Conservation (phyloP, 2,113 vertebrate genomes). For the Willisornis vidua region DNA sequence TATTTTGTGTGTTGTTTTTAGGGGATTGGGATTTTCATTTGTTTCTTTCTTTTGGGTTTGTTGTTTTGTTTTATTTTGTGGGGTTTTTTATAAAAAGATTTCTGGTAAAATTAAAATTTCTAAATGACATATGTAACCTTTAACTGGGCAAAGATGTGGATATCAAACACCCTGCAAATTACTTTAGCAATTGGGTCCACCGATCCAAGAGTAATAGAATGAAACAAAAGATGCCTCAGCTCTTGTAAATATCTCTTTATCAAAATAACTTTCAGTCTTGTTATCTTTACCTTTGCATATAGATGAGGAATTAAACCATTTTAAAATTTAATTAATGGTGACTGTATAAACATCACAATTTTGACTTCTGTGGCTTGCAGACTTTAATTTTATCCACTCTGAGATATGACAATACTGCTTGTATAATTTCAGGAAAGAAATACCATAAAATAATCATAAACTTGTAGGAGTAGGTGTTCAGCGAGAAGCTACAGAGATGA, state of each 20-base stretch:
- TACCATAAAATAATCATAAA: not conserved
- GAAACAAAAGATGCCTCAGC: not conserved
- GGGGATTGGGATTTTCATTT: fast-evolving
- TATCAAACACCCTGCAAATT: not conserved
- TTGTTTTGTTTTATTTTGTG: not conserved
- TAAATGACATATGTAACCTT: not conserved
- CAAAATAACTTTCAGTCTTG: not conserved
- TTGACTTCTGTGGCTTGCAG: not conserved
- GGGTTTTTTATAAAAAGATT: not conserved
- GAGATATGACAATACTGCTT: not conserved
- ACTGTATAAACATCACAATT: not conserved
- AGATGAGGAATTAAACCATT: not conserved
- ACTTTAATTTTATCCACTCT: not conserved
- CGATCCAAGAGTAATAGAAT: not conserved
- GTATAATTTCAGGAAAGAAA: not conserved
- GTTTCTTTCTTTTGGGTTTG: not conserved
- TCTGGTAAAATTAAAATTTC: not conserved
- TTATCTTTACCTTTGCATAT: not conserved
- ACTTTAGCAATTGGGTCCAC: not conserved
- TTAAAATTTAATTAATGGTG: not conserved
- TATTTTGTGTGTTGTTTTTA: not conserved
- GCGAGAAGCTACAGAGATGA: too few relatives aligned
- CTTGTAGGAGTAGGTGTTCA: not conserved
- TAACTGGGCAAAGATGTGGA: not conserved
- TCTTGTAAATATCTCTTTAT: not conserved